Evolutionary conservation across 2,113 vertebrate species (phyloP).

Genomic region (Hydrolagus affinis): DNA sequence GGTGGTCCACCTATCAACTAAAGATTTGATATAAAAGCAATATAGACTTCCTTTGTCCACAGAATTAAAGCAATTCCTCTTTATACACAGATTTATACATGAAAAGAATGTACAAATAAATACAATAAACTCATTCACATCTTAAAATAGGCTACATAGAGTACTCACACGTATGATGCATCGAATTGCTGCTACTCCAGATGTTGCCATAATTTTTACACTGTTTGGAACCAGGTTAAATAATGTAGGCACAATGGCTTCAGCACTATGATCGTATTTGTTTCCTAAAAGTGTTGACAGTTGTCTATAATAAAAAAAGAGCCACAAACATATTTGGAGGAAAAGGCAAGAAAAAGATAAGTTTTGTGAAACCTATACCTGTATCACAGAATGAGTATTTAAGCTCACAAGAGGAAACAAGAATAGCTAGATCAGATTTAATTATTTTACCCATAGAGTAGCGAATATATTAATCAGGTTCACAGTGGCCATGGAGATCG

Average conservation of each 20-base stretch:
- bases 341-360: background rate
- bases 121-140: background rate
- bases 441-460: too few species aligned
- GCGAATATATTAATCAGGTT: too few species aligned
- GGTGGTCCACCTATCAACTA: background rate
- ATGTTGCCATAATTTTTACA: constrained; percentile 92
- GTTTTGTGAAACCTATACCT: background rate
- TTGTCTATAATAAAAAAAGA: constrained; percentile 54
- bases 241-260: constrained; percentile 88
- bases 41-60: background rate
- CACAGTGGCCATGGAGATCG: too few species aligned
- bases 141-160: background rate
- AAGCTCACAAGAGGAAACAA: background rate
- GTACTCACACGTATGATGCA: constrained; percentile 84
- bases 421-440: too few species aligned
- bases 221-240: constrained; percentile 97
- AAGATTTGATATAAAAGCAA: background rate
- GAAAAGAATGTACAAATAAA: background rate
- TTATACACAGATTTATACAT: background rate
- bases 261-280: constrained; percentile 92
- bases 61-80: background rate
- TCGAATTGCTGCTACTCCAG: constrained; percentile 84
- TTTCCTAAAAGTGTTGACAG: constrained; percentile 86
- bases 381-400: background rate
- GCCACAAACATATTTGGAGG: background rate